Evolutionary conservation across 2,888 invertebrate species (phyloP), one percentile per base, ranked within the genome.

Genomic region (Protophormia terraenovae): DNA sequence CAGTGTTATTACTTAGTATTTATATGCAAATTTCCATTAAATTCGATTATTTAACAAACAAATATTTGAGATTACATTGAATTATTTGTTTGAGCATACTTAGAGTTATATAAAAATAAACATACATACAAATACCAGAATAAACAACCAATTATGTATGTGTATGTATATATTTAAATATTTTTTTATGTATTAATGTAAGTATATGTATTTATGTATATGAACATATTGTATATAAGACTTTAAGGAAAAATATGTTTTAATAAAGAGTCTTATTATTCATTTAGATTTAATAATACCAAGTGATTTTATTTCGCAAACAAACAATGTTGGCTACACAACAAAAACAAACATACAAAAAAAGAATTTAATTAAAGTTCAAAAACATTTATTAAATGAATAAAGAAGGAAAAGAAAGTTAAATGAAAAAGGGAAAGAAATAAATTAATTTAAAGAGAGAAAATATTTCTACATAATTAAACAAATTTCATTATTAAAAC

Each of bases 21-120:
- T 45, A 72, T 76, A 84, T 80, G 72, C 66, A 84, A 84, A 80
- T 84, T 84, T 76, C 53, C 16, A 66, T 76, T 72, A 41, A 76
- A 84, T 76, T 84, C 76, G 76, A 76, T 84, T 84, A 80, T 80
- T 71, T 41, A 27, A 71, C 71, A 84, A 72, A 76, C 71, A 80
- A 84, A 84, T 84, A 76, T 84, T 80, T 84, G 58, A 76, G 50
- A 76, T 77, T 76, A 76, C 38, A 76, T 76, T 58, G 76, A 84
- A 72, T 72, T 80, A 84, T 66, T 66, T 73, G 58, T 16, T 66
- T 16, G 58, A 72, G 55, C 35, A 69, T 45, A 69, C 50, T 50
- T 24, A 53, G 35, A n/a, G n/a, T 24, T 22, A 19, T 14, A 38
- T 14, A 14, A 14, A 38, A 14, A 38, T 47, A 16, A 16, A 29